Conservation (phyloP, 2,888 invertebrate genomes). For the Oasisia sp. region DNA sequence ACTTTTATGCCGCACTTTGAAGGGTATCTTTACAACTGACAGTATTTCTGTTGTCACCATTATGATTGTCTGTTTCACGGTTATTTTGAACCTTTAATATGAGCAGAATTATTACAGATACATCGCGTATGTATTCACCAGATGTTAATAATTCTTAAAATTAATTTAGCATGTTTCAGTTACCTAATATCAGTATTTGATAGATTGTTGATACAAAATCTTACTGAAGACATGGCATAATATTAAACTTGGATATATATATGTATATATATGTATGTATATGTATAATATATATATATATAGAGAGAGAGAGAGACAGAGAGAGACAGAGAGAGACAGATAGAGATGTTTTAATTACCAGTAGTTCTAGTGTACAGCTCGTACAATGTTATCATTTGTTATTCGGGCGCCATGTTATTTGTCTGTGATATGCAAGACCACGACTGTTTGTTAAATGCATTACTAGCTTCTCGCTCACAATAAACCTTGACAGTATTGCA, state of each 20-base stretch:
- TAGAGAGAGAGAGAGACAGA: too few species aligned
- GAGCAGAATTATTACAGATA: neutral
- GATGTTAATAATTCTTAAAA: neutral
- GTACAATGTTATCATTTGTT: neutral
- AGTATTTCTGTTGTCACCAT: neutral
- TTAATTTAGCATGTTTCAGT: neutral
- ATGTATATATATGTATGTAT: too few species aligned
- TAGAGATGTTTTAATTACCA: neutral
- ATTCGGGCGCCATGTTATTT: neutral
- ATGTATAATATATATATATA: too few species aligned
- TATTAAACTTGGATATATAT: neutral
- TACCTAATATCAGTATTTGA: constrained; percentile 3
- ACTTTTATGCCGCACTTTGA: neutral
- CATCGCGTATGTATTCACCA: neutral
- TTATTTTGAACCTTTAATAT: neutral
- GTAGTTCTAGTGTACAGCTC: neutral
- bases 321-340: neutral
- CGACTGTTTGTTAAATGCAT: neutral
- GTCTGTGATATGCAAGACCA: neutral
- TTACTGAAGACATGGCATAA: neutral
- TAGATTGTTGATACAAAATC: neutral
- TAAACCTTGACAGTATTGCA: neutral
- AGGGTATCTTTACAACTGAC: neutral
- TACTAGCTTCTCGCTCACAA: neutral
- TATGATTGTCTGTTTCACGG: neutral